A percentile compares a stretch with the other conserved stretches of the same genome.
Conservation (phyloP, 2,888 invertebrate genomes). For the Lagria hirta region DNA sequence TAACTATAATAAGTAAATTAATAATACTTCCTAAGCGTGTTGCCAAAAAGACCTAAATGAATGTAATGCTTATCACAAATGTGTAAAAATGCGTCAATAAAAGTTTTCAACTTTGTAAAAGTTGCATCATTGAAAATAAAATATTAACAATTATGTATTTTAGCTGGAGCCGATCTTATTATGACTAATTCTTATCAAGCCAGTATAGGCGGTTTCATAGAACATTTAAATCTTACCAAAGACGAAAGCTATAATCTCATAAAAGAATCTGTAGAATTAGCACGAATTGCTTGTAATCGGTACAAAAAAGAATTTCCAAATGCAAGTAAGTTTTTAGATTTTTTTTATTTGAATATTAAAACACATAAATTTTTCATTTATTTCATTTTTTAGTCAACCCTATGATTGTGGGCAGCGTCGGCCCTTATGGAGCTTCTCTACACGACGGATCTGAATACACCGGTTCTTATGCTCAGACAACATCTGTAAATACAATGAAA, state of each 20-base stretch:
- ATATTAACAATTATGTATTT: slow-evolving; percentile 24
- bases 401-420: slow-evolving; percentile 83
- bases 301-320: slow-evolving; percentile 57
- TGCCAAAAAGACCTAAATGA: too few relatives aligned
- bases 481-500: slow-evolving; percentile 64
- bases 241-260: slow-evolving; percentile 73
- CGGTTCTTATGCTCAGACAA: slow-evolving; percentile 75
- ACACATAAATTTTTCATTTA: too few relatives aligned
- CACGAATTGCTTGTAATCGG: slow-evolving; percentile 68
- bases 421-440: slow-evolving; percentile 88
- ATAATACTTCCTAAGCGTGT: too few relatives aligned
- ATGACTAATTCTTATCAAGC: slow-evolving; percentile 91
- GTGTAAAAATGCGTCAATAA: too few relatives aligned
- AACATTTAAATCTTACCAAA: slow-evolving; percentile 69
- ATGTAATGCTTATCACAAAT: too few relatives aligned
- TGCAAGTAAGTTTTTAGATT: slow-evolving; percentile 40
- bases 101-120: slow-evolving; percentile 5
- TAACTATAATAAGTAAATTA: too few relatives aligned
- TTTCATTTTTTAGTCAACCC: slow-evolving; percentile 52
- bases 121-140: neutral
- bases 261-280: slow-evolving; percentile 70
- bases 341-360: neutral
- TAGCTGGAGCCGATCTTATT: slow-evolving; percentile 85
- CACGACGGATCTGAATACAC: slow-evolving; percentile 92
- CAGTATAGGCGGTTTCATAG: slow-evolving; percentile 72